Evolutionary conservation across 2,113 vertebrate species (phyloP).

Genomic region (Crotalus viridis): DNA sequence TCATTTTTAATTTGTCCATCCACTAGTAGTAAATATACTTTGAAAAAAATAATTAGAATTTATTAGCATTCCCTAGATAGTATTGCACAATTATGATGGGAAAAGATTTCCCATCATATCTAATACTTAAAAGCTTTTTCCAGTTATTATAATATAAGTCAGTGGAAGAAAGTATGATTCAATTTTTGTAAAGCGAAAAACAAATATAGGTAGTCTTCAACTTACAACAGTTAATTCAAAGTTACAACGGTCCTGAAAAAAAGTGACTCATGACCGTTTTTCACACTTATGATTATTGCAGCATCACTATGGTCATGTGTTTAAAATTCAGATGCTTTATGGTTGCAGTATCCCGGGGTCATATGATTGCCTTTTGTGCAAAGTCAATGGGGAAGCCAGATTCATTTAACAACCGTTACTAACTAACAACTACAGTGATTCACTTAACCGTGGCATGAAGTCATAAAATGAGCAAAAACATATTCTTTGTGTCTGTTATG

Average conservation of each 20-base stretch:
- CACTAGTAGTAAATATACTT: constrained; percentile 36
- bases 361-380: no score
- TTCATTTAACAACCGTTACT: no score
- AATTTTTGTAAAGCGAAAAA: constrained; percentile 11
- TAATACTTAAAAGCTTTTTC: constrained; percentile 52
- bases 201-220: not conserved
- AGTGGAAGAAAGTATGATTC: constrained; percentile 30
- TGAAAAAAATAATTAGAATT: constrained; percentile 45
- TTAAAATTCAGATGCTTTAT: no score
- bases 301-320: no score
- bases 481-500: not conserved
- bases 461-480: not conserved
- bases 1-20: not conserved
- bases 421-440: no score
- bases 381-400: no score
- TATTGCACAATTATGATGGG: constrained; percentile 41
- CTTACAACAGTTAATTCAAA: no score
- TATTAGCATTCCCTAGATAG: constrained; percentile 42
- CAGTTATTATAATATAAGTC: constrained; percentile 12
- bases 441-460: no score
- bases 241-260: no score
- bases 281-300: no score
- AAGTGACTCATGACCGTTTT: no score
- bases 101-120: constrained; percentile 44
- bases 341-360: no score